phyloP scores from a whole-genome alignment of 2,888 invertebrate genomes.

The Amphipyra tragopoginis region DNA sequence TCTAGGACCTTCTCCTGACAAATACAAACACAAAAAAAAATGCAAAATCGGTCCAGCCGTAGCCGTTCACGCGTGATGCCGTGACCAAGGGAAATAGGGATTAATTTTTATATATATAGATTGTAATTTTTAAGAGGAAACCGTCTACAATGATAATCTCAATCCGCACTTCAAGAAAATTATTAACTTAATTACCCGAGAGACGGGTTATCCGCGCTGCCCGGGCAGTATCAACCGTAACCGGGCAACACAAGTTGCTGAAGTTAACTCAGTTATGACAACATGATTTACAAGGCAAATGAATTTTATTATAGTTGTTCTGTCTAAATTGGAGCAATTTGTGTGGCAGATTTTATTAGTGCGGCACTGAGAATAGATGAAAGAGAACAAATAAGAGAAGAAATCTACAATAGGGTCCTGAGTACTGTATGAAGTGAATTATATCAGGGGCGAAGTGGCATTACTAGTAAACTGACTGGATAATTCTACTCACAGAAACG shows the following conservation, averaged over 20 bases:
- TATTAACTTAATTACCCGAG: conserved; percentile 64
- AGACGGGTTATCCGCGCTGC: conserved; percentile 43
- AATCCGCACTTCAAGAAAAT: conserved; percentile 48
- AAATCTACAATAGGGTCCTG: too few species aligned
- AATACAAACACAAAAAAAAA: too few species aligned
- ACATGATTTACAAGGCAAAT: conserved; percentile 48
- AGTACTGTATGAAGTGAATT: too few species aligned
- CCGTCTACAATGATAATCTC: conserved; percentile 52
- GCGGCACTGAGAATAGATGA: neutral
- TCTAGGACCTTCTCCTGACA: too few species aligned
- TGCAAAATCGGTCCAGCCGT: too few species aligned
- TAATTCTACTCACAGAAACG: too few species aligned
- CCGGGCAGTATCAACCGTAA: conserved; percentile 32
- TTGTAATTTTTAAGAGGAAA: conserved; percentile 52
- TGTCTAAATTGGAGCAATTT: conserved; percentile 30
- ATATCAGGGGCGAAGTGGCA: too few species aligned
- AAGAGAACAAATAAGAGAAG: neutral
- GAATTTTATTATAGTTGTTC: conserved; percentile 46
- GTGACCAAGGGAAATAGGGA: too few species aligned
- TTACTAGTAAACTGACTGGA: too few species aligned
- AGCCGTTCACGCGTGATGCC: too few species aligned
- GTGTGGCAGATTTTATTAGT: conserved; percentile 15
- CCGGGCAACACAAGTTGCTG: conserved; percentile 40
- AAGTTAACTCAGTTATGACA: conserved; percentile 47
- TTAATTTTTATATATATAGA: too few species aligned